Evolutionary conservation across 2,888 invertebrate genomes (phyloP).

Genomic region (Cephus rjabovi): DNA sequence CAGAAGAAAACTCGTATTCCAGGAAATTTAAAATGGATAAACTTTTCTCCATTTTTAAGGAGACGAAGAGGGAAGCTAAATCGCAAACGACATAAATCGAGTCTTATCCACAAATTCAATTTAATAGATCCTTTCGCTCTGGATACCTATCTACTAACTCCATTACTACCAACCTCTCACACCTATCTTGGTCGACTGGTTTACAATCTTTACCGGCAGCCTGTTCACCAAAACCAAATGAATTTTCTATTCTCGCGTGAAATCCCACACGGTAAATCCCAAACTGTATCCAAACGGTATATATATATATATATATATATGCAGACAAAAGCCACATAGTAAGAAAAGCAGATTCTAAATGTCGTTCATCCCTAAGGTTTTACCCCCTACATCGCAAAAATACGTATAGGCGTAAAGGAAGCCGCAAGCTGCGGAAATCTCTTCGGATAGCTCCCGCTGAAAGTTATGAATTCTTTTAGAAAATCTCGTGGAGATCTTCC

Average conservation of each 20-base stretch:
- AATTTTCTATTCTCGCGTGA: background rate
- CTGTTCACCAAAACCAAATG: background rate
- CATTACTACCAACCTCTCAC: background rate
- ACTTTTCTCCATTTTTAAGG: background rate
- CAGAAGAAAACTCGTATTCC: background rate
- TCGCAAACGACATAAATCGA: background rate
- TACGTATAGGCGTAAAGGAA: background rate
- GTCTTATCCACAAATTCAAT: background rate
- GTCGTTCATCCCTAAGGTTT: background rate
- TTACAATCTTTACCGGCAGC: background rate
- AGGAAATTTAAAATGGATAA: background rate
- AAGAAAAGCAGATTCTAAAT: background rate
- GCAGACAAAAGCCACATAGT: background rate
- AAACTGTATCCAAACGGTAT: background rate
- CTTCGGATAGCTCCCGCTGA: slow-evolving; percentile 36
- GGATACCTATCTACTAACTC: background rate
- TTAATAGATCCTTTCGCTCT: background rate
- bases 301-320: background rate
- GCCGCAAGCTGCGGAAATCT: slow-evolving; percentile 33
- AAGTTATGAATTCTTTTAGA: slow-evolving; percentile 63
- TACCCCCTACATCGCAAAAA: background rate
- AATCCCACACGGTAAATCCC: background rate
- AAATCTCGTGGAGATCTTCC: slow-evolving; percentile 51
- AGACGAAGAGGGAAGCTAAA: background rate
- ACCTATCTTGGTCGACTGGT: background rate